phyloP scores from a whole-genome alignment of 2,113 vertebrate species.

The Arothron firmamentum region DNA sequence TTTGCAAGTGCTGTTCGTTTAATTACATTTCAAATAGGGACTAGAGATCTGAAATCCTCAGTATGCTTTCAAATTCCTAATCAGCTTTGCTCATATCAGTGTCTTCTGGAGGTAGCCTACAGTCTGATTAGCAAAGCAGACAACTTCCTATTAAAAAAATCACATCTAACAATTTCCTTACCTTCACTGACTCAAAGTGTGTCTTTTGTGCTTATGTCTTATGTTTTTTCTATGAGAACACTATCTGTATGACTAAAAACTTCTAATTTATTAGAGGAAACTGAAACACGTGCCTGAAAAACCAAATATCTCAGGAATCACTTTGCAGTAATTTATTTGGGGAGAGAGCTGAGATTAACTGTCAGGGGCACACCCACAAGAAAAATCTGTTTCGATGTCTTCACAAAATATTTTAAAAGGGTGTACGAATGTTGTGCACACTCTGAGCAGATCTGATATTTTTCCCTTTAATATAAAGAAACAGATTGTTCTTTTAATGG shows the following conservation, averaged over 20 bases:
- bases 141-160: constrained; percentile 33
- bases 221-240: not conserved
- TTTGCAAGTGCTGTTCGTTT: constrained; percentile 43
- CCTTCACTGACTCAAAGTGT: constrained; percentile 32
- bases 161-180: constrained; percentile 44
- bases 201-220: constrained; percentile 28
- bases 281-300: constrained; percentile 29
- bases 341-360: constrained; percentile 35
- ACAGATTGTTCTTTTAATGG: too few relatives aligned
- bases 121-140: constrained; percentile 14
- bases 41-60: constrained; percentile 6
- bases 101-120: constrained; percentile 13
- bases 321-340: constrained; percentile 30
- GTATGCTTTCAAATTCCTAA: constrained; percentile 13
- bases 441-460: too few relatives aligned
- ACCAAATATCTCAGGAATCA: constrained; percentile 24
- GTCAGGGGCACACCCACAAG: constrained; percentile 1
- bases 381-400: too few relatives aligned
- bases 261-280: constrained; percentile 31
- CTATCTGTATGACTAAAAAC: constrained; percentile 19
- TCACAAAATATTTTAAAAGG: too few relatives aligned
- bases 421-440: too few relatives aligned
- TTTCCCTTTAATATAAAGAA: too few relatives aligned
- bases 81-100: constrained; percentile 24
- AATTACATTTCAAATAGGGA: constrained; percentile 43